Conservation (phyloP, 2,888 invertebrate species). For the Petrolisthes manimaculis region DNA sequence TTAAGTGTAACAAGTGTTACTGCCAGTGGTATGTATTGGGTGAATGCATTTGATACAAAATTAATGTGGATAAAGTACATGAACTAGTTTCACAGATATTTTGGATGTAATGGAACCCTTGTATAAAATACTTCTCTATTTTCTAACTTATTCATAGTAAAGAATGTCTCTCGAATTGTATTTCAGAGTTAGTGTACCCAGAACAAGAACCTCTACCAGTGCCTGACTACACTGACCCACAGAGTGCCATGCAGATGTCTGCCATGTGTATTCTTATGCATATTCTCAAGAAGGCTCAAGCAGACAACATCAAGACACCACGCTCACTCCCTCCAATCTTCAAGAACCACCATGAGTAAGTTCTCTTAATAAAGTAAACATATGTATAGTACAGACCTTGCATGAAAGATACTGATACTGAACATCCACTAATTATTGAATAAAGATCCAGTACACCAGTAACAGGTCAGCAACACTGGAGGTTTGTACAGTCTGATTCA, state of each 20-base stretch:
- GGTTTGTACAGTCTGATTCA: no score
- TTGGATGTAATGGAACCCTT: no score
- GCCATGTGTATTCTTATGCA: constrained; percentile 98
- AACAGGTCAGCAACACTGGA: no score
- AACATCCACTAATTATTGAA: no score
- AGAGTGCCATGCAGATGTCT: constrained; percentile 91
- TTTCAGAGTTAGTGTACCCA: constrained; percentile 85
- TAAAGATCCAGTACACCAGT: no score
- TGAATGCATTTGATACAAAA: no score
- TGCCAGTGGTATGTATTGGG: no score
- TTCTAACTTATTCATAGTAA: no score
- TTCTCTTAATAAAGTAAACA: constrained; percentile 8
- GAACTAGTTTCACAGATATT: no score
- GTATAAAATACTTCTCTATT: no score
- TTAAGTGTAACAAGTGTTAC: no score
- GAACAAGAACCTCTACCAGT: constrained; percentile 89
- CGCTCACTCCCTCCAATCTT: constrained; percentile 86
- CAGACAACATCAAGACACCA: constrained; percentile 83
- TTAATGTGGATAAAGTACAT: no score
- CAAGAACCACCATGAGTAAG: constrained; percentile 84
- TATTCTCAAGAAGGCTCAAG: constrained; percentile 90
- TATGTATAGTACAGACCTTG: neutral
- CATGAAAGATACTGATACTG: neutral
- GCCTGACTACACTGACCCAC: constrained; percentile 88
- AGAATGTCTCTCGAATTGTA: constrained; percentile 65